Evolutionary conservation across 2,888 invertebrate species (phyloP).

Genomic region (Calameuta filiformis): DNA sequence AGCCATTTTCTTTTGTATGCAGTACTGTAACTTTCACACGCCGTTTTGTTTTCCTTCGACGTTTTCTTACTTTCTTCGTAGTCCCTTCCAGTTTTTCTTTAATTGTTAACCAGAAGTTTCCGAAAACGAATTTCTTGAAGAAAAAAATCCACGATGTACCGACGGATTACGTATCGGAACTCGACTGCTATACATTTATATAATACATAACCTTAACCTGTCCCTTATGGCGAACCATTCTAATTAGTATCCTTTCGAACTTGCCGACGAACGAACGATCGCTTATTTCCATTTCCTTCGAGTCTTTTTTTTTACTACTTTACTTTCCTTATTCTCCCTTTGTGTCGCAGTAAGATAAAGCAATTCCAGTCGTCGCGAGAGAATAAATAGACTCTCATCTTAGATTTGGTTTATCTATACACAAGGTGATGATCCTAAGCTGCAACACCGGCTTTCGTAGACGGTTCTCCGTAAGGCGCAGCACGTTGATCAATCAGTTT

Average conservation of each 20-base stretch:
- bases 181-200: not conserved
- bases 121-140: not conserved
- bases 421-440: slow-evolving; percentile 34
- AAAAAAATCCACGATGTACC: not conserved
- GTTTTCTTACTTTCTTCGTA: not conserved
- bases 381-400: slow-evolving; percentile 33
- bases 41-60: not conserved
- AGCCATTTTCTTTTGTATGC: not conserved
- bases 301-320: slow-evolving; percentile 37
- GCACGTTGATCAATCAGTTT: slow-evolving; percentile 39
- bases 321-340: slow-evolving; percentile 56
- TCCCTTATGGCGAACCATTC: not conserved
- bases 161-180: not conserved
- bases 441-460: slow-evolving; percentile 18
- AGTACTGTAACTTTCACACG: not conserved
- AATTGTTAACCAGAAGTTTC: not conserved
- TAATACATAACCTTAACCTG: not conserved
- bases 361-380: slow-evolving; percentile 34
- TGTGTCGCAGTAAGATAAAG: slow-evolving; percentile 34
- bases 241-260: not conserved
- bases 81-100: not conserved
- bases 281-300: not conserved
- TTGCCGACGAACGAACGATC: not conserved
- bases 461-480: slow-evolving; percentile 44
- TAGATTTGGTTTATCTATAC: slow-evolving; percentile 48